A percentile compares a stretch with the other conserved stretches of the same genome.
phyloP scores from a whole-genome alignment of 2,797 vertebrate genomes.

The Amphiprion clarkii region DNA sequence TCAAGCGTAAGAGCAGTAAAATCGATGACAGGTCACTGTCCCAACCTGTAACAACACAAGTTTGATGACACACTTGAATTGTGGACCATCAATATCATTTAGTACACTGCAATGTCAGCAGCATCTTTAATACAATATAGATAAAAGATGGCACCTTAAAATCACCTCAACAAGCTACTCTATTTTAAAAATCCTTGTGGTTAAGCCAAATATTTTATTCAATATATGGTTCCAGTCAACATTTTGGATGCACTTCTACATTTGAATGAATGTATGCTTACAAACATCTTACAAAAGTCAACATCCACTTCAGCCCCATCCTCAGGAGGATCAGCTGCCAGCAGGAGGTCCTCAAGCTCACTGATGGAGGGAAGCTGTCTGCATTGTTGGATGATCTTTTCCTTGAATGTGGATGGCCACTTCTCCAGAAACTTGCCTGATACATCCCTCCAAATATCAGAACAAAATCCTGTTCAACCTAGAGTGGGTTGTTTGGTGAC shows the following conservation, averaged over 20 bases:
- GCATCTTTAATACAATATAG: too few species aligned
- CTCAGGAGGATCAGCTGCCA: constrained; percentile 12
- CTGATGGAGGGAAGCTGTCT: constrained; percentile 10
- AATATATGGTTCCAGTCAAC: too few species aligned
- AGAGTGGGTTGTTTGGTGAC: background rate
- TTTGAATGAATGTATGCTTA: too few species aligned
- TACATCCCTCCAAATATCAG: constrained; percentile 21
- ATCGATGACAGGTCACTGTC: constrained; percentile 7
- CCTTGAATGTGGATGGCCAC: constrained; percentile 10
- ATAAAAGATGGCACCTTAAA: too few species aligned
- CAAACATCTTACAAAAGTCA: background rate
- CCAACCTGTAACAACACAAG: background rate
- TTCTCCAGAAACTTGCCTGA: constrained; percentile 18
- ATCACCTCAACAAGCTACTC: too few species aligned
- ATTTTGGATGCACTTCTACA: too few species aligned
- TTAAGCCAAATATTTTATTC: too few species aligned
- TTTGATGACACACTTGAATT: background rate
- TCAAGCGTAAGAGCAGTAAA: background rate
- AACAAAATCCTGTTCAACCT: constrained; percentile 32
- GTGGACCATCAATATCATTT: background rate
- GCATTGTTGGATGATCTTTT: constrained; percentile 11
- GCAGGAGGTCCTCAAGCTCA: constrained; percentile 6
- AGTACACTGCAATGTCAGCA: too few species aligned
- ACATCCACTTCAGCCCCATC: constrained; percentile 20
- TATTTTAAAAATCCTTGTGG: too few species aligned